Base-by-base conservation (phyloP, 2,888 invertebrate genomes). In the Ochlodes sylvanus region DNA sequence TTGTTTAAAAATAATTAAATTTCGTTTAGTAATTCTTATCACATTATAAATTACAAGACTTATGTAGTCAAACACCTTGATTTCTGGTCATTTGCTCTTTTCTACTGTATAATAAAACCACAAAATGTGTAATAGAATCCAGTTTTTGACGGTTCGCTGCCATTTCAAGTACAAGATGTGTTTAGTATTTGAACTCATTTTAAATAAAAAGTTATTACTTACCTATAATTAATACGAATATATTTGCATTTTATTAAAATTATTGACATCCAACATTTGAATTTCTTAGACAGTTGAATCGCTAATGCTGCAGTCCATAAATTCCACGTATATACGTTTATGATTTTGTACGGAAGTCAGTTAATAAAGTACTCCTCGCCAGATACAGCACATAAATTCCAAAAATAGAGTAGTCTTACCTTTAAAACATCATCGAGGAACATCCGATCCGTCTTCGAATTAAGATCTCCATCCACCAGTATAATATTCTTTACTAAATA, bases 401-500 rank as follows among this genome's bases (percentile, higher is more conserved):
- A 68, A 68, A 68, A 68, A 62, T 68, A 67, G 67, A 66, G 19
- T 55, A 32, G 58, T 32, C 89, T 83, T 81, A 91, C 91, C 91
- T 91, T 88, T 86, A 91, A 81, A 84, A 80, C 90, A 89, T 90
- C 77, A 76, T 85, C 77, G 84, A 77, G 72, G 79, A 81, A 80
- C 77, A 75, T 77, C 71, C 71, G 79, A 81, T 79, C 82, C 75
- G 74, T 79, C 52, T 73, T 71, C 71, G 77, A 77, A 75, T 73
- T 78, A 75, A 78, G 79, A 81, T 78, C 65, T 34, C 21, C 47
- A 34, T 17, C 74, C 79, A 79, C 78, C 69, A 77, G 76, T 69
- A 78, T 77, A 71, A 19, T 58, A 66, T 19, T 55, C 61, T 61
- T 67, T 34, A 47, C 55, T 44, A 21, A 61, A 44, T 63, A 63